These are phyloP conservation scores for Chaetoderma sp. DNA, from an alignment of 2,888 invertebrate species.

Conservation along the genomic window DNA sequence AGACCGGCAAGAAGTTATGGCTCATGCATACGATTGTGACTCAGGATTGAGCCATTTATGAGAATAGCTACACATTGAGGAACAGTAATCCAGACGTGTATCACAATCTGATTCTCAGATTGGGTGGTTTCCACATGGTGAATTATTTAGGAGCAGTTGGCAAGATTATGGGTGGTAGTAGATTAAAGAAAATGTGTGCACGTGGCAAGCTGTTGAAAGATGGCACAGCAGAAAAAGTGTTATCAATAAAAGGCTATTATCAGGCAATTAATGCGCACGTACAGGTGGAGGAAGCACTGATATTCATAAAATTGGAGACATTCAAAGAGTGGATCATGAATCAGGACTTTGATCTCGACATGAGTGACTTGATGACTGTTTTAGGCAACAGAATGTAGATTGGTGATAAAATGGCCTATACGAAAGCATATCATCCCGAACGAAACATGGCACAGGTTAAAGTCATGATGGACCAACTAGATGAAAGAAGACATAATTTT, in stretches of 20 bases:
- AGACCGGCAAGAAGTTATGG: background rate
- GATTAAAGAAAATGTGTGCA: no score
- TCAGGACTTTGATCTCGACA: background rate
- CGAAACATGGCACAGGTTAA: background rate
- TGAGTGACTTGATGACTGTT: background rate
- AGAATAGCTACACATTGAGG: slow-evolving; percentile 4
- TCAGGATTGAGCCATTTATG: no score
- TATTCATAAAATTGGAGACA: no score
- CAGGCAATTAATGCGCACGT: slow-evolving; percentile 2
- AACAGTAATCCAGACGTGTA: background rate
- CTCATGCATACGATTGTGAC: slow-evolving; percentile 2
- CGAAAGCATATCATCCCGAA: background rate
- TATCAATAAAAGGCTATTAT: background rate
- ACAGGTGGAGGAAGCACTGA: no score
- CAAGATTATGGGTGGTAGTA: no score
- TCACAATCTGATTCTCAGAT: no score
- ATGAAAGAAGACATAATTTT: no score
- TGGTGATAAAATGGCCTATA: background rate
- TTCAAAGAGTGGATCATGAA: background rate
- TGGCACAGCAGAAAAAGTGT: background rate
- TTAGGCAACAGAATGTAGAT: background rate
- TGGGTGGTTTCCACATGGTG: background rate
- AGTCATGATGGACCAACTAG: no score
- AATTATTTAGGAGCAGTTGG: no score
- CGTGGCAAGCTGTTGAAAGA: background rate